phyloP scores from a whole-genome alignment of 2,113 vertebrate genomes.

The Cololabis saira region DNA sequence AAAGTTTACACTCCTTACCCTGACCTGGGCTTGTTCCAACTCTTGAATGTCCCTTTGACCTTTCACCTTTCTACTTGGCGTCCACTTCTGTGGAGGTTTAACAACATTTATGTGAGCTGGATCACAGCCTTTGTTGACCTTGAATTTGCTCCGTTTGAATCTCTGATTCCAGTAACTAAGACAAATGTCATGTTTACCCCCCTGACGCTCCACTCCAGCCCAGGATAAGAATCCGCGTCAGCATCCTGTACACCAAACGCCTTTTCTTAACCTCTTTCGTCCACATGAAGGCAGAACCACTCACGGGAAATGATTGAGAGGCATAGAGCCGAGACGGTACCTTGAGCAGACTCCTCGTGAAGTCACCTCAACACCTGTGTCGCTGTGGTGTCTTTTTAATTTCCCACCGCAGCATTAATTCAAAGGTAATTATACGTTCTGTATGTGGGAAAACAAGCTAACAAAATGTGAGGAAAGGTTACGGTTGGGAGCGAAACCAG shows the following conservation, averaged over 20 bases:
- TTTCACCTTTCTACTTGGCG: conserved; percentile 5
- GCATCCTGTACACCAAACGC: conserved; percentile 17
- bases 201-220: background rate
- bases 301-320: conserved; percentile 33
- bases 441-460: conserved; percentile 59
- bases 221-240: background rate
- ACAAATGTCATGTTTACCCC: background rate
- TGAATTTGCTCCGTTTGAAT: conserved; percentile 8
- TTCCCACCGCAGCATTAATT: conserved; percentile 50
- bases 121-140: conserved; percentile 4
- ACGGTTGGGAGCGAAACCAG: conserved; percentile 55
- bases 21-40: too few species aligned
- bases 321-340: conserved; percentile 9
- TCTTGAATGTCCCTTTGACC: background rate
- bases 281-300: conserved; percentile 1
- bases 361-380: conserved; percentile 44
- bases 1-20: too few species aligned
- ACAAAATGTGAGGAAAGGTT: conserved; percentile 62
- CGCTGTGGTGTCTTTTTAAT: conserved; percentile 39
- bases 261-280: conserved; percentile 8
- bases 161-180: conserved; percentile 11
- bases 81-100: background rate
- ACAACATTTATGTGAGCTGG: background rate
- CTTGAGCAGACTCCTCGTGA: conserved; percentile 27
- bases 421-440: conserved; percentile 64